Evolutionary conservation across 1,140 invertebrate genomes (phyloP), one percentile per base, ranked within the genome.

Genomic region (Drosophila elegans): DNA sequence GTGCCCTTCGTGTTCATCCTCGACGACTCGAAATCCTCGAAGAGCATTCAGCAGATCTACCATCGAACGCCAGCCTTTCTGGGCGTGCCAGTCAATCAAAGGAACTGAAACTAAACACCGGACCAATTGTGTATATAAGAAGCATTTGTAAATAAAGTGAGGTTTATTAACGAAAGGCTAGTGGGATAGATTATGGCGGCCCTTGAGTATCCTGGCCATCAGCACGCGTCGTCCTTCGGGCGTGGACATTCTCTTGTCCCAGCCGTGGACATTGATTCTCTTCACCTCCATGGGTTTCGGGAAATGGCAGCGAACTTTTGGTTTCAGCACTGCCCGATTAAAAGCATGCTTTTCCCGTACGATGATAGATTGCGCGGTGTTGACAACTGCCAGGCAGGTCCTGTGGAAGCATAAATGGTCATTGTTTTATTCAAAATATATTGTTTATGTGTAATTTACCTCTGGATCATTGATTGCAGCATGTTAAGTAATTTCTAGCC

Each of bases 131-230:
- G 11, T 27, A 16, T 34, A 44, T 6, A 36, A 60, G 39, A 11
- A 21, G 29, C n/a, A 41, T 38, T 25, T 69, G 44, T 76, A 60
- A 57, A 71, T 45, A 77, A 72, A 79, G 1, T 6, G 27, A 25
- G 27, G 38, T 74, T 74, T 60, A 64, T 49, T 60, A 41, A 67
- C 49, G 44, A 27, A 34, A 46, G 3, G 3, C 93, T 93, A 97
- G 93, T 97, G 96, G 27, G 94, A 93, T 6, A 96, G 86, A 6
- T 95, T 94, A 93, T 94, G 94, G 93, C 94, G 93, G 32, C 96
- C 96, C 93, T 96, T 96, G 3, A 97, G 92, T 74, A 97, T 94
- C 80, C 96, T 94, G 80, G 95, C 94, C 96, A 96, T 96, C 6
- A 97, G 86, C 45, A 96, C 92, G 92, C 92, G 94, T 38, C 96